phyloP scores from a whole-genome alignment of 1,140 invertebrate genomes.

The Platorchestia sp. region DNA sequence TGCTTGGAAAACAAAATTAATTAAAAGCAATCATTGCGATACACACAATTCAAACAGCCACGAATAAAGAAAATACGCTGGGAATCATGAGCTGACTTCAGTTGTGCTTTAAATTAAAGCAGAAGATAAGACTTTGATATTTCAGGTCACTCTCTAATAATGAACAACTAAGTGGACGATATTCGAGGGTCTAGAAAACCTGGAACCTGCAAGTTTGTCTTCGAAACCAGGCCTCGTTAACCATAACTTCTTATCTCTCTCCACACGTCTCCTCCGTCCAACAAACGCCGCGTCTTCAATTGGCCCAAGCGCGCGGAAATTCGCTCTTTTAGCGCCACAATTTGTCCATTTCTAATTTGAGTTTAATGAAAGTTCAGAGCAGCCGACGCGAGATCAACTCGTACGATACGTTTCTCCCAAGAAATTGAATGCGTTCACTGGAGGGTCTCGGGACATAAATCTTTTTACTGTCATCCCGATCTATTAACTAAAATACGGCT shows the following conservation, averaged over 20 bases:
- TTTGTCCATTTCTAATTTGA: constrained; percentile 1
- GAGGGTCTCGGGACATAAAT: background rate
- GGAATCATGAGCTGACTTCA: background rate
- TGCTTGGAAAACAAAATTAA: background rate
- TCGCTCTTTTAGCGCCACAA: background rate
- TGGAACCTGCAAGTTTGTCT: background rate
- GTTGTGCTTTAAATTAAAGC: background rate
- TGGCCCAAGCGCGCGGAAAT: background rate
- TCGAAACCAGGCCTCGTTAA: background rate
- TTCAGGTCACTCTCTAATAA: background rate
- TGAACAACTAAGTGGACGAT: background rate
- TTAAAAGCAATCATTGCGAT: background rate
- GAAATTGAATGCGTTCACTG: background rate
- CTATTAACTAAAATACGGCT: constrained; percentile 20
- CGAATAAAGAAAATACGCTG: too few species aligned
- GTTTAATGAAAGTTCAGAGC: background rate
- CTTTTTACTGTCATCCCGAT: constrained; percentile 1
- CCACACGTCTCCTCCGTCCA: background rate
- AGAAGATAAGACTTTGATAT: background rate
- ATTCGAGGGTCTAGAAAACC: background rate
- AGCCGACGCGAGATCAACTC: background rate
- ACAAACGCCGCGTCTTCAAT: background rate
- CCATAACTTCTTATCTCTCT: background rate
- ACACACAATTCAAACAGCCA: too few species aligned
- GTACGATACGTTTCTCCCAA: constrained; percentile 1